These are phyloP conservation scores for Pomacea maculata DNA, from an alignment of 1,140 invertebrate genomes.

Conservation along the genomic window DNA sequence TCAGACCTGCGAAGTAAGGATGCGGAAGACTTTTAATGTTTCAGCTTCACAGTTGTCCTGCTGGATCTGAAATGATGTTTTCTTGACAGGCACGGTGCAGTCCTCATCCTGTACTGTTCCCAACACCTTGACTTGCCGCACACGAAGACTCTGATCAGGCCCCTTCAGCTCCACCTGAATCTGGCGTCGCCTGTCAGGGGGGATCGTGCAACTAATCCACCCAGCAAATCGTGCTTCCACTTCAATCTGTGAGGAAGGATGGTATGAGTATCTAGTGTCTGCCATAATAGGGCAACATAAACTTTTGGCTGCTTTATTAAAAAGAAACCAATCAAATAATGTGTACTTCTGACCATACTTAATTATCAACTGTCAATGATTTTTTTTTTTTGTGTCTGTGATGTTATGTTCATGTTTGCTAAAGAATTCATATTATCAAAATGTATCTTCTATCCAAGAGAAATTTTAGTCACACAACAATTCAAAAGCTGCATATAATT, in stretches of 20 bases:
- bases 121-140: constrained; percentile 80
- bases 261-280: neutral
- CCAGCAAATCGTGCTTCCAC: constrained; percentile 75
- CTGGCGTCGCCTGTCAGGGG: constrained; percentile 56
- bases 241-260: constrained; percentile 75
- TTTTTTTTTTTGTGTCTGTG: no score
- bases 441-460: no score
- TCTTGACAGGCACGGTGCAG: constrained; percentile 46
- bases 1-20: constrained; percentile 87
- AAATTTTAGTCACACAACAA: no score
- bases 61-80: constrained; percentile 60
- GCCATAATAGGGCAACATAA: no score
- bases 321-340: no score
- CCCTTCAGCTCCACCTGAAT: constrained; percentile 87
- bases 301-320: no score
- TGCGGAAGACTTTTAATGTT: constrained; percentile 91
- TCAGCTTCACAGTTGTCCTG: constrained; percentile 87
- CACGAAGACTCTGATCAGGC: constrained; percentile 86
- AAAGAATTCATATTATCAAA: no score
- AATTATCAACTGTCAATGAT: no score
- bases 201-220: constrained; percentile 79
- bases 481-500: no score
- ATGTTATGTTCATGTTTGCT: no score
- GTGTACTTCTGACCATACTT: no score
- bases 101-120: constrained; percentile 56